These are phyloP conservation scores for Endotricha flammealis DNA, from an alignment of 2,888 invertebrate genomes.

Conservation along the genomic window DNA sequence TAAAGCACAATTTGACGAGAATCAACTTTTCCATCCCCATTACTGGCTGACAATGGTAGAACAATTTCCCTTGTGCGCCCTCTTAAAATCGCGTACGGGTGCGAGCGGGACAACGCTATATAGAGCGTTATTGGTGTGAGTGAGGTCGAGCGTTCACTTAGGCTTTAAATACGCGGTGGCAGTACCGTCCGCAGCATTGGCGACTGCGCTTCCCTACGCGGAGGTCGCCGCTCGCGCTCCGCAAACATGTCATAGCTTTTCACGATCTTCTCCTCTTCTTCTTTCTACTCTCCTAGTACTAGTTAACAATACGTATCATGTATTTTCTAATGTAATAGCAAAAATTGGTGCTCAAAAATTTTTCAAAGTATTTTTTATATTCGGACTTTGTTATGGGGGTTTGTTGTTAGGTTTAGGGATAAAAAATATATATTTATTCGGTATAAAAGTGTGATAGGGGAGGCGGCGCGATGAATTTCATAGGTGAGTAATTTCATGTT, in stretches of 20 bases:
- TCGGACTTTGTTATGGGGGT: conserved; percentile 55
- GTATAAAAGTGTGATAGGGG: conserved; percentile 41
- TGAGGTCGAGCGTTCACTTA: conserved; percentile 20
- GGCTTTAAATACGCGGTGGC: conserved; percentile 45
- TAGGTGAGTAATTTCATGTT: conserved; percentile 50
- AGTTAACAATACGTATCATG: conserved; percentile 70
- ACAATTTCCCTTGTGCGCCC: conserved; percentile 62
- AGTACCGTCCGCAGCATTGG: conserved; percentile 44
- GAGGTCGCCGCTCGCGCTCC: conserved; percentile 39
- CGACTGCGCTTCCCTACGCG: conserved; percentile 47
- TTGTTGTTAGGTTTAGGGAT: conserved; percentile 52
- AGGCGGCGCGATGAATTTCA: conserved; percentile 61
- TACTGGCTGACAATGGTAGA: conserved; percentile 64
- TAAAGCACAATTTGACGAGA: conserved; percentile 63
- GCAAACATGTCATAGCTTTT: conserved; percentile 50
- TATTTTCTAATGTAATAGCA: conserved; percentile 51
- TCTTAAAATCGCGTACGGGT: conserved; percentile 40
- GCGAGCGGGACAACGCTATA: conserved; percentile 26
- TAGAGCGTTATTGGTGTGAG: conserved; percentile 26
- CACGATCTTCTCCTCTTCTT: conserved; percentile 39
- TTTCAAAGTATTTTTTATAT: conserved; percentile 62
- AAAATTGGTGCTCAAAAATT: conserved; percentile 69
- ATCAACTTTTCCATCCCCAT: conserved; percentile 67
- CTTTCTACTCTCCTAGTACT: conserved; percentile 40
- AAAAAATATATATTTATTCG: conserved; percentile 29